These are phyloP conservation scores for Parasteatoda lunata DNA, from an alignment of 2,888 invertebrate genomes.

Conservation along the genomic window DNA sequence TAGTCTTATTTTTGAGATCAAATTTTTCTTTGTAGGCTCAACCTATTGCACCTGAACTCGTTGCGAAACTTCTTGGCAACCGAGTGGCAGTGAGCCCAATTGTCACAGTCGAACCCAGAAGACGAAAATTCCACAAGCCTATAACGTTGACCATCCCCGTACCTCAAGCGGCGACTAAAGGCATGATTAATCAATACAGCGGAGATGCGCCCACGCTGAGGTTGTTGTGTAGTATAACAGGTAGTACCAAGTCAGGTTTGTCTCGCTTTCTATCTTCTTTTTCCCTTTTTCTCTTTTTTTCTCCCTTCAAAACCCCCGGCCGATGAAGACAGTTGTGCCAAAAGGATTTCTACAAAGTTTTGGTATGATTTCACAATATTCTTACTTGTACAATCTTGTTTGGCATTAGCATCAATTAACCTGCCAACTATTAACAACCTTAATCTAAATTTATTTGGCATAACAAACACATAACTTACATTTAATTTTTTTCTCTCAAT, in stretches of 20 bases:
- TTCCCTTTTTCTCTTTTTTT: conserved; percentile 44
- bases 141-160: conserved; percentile 99
- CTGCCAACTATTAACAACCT: too few relatives aligned
- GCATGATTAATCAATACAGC: conserved; percentile 98
- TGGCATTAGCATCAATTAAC: too few relatives aligned
- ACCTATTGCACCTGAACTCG: conserved; percentile 96
- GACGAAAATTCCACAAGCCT: conserved; percentile 99
- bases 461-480: too few relatives aligned
- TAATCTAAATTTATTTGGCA: too few relatives aligned
- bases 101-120: conserved; percentile 97
- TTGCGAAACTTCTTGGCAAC: conserved; percentile 96
- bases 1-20: too few relatives aligned
- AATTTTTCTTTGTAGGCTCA: conserved; percentile 84
- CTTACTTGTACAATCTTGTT: too few relatives aligned
- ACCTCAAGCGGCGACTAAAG: conserved; percentile 95
- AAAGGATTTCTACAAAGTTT: not conserved
- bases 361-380: too few relatives aligned
- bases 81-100: conserved; percentile 99
- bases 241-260: conserved; percentile 78
- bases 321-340: conserved; percentile 34
- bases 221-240: conserved; percentile 97
- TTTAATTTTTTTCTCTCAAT: too few relatives aligned
- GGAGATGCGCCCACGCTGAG: conserved; percentile 95
- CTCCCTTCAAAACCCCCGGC: conserved; percentile 45
- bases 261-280: conserved; percentile 69